Base-by-base conservation (phyloP, 2,888 invertebrate species). In the Sarcophaga subvicina region DNA sequence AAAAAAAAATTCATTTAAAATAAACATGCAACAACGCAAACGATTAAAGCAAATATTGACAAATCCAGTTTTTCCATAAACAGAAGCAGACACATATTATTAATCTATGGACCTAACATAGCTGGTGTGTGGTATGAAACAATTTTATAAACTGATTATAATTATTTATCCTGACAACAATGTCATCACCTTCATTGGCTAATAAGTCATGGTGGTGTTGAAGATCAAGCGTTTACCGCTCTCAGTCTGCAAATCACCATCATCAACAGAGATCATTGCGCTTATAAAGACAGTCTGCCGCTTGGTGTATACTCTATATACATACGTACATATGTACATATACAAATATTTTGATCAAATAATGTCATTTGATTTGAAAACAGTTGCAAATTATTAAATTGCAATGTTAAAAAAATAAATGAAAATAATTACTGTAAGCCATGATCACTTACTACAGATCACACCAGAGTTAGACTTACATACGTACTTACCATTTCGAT, bases 131-230 rank as follows among this genome's bases (percentile, higher is more conserved):
- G 37, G 37, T 37, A 37, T 37, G 37, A 37, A 37, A 37, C 37
- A 80, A 78, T 87, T 70, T 83, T 78, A 78, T 78, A 78, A 82
- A 82, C 81, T 82, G 81, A 84, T 84, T 82, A 72, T 79, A 63
- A 63, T 76, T 79, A 80, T 84, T 87, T 84, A 82, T 84, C 76
- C 72, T 84, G 84, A 79, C 79, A 87, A 72, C 64, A 79, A 82
- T 84, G 87, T 82, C 84, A 84, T 84, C 87, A 84, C 71, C 76
- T 87, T 84, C 84, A 87, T 76, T 81, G 81, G 80, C 86, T 83
- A 81, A 87, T 87, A 83, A 83, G 86, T 87, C 81, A 78, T 49
- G 73, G 60, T 73, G 66, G 37, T 80, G 37, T 69, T 64, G 60
- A 12, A 79, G 27, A 59, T 59, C 64, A 73, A 73, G 70, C 66